phyloP scores from a whole-genome alignment of 2,888 invertebrate genomes.

The Hyposoter dolosus region DNA sequence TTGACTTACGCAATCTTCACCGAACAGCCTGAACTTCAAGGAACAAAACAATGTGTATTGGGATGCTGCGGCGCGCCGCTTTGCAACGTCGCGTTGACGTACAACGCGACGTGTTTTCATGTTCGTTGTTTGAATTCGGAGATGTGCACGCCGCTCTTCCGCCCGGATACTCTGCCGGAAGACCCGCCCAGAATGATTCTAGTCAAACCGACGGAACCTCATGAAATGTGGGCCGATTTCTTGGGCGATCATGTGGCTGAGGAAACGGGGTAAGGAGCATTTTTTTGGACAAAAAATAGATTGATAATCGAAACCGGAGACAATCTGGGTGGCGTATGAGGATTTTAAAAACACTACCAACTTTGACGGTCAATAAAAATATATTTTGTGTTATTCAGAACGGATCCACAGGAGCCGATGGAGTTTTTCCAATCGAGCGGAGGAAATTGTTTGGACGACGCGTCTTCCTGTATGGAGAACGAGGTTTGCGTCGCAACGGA shows the following conservation, averaged over 20 bases:
- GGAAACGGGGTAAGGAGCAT: slow-evolving; percentile 74
- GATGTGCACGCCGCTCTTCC: slow-evolving; percentile 89
- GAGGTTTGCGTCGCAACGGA: slow-evolving; percentile 88
- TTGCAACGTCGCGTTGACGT: slow-evolving; percentile 93
- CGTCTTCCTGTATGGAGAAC: slow-evolving; percentile 88
- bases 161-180: slow-evolving; percentile 86
- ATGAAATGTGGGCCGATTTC: slow-evolving; percentile 86
- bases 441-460: slow-evolving; percentile 88
- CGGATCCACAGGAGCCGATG: slow-evolving; percentile 73
- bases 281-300: background rate
- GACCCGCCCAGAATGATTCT: slow-evolving; percentile 91
- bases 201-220: slow-evolving; percentile 89
- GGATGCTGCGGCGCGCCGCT: slow-evolving; percentile 88
- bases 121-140: slow-evolving; percentile 90
- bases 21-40: slow-evolving; percentile 86
- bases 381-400: slow-evolving; percentile 19
- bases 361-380: background rate
- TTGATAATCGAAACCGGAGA: background rate
- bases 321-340: background rate
- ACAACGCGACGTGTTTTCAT: slow-evolving; percentile 91
- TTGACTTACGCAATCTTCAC: slow-evolving; percentile 86
- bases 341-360: background rate
- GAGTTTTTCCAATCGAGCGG: slow-evolving; percentile 84
- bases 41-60: slow-evolving; percentile 88
- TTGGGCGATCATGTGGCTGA: slow-evolving; percentile 72